Conservation (phyloP, 1,140 invertebrate genomes). For the Drosophila virilis region DNA sequence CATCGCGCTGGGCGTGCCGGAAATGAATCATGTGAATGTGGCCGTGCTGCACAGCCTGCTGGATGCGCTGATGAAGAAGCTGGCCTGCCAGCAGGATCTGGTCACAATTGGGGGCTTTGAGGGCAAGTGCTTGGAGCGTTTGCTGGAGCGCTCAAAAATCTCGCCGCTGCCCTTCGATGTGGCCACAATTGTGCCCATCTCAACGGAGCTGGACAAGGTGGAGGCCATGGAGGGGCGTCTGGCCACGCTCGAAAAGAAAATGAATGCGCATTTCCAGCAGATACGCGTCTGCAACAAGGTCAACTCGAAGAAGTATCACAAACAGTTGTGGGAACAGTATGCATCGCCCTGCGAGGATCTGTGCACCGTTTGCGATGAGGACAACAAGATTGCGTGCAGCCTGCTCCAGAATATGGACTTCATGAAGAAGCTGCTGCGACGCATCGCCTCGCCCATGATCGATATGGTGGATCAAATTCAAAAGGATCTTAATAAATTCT, state of each 20-base stretch:
- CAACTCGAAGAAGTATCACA: slow-evolving; percentile 50
- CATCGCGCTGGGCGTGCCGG: slow-evolving; percentile 67
- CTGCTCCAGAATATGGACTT: slow-evolving; percentile 68
- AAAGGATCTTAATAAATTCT: slow-evolving; percentile 46
- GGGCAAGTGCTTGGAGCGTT: slow-evolving; percentile 55
- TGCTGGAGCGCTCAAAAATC: slow-evolving; percentile 53
- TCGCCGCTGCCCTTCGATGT: slow-evolving; percentile 68
- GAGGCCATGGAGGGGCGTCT: slow-evolving; percentile 56
- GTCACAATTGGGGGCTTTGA: slow-evolving; percentile 66
- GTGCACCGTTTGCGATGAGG: slow-evolving; percentile 72
- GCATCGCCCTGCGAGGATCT: slow-evolving; percentile 69
- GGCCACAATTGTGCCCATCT: slow-evolving; percentile 55
- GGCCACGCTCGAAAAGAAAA: slow-evolving; percentile 49
- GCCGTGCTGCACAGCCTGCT: slow-evolving; percentile 69
- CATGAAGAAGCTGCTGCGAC: slow-evolving; percentile 70
- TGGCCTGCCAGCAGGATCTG: slow-evolving; percentile 65
- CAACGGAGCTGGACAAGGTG: slow-evolving; percentile 58
- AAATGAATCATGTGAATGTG: slow-evolving; percentile 63
- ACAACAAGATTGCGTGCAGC: slow-evolving; percentile 72
- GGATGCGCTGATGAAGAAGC: slow-evolving; percentile 69
- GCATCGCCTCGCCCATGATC: slow-evolving; percentile 66
- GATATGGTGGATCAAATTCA: slow-evolving; percentile 49
- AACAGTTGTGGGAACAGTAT: slow-evolving; percentile 50
- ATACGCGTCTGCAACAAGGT: slow-evolving; percentile 62
- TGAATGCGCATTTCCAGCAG: slow-evolving; percentile 70